Percentiles rank a stretch among this genome's conserved stretches.
phyloP scores from a whole-genome alignment of 2,113 vertebrate genomes.

The Suncus etruscus region DNA sequence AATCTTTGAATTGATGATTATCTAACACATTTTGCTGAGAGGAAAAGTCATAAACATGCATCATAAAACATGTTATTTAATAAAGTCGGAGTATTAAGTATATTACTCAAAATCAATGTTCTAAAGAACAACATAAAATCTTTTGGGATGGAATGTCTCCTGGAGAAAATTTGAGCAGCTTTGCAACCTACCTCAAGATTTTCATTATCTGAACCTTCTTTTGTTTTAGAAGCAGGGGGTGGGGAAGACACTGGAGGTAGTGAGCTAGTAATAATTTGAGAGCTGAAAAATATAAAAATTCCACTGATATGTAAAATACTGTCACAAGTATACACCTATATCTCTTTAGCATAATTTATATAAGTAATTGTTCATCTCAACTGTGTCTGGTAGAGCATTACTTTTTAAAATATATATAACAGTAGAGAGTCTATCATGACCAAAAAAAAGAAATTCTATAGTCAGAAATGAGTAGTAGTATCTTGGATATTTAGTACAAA shows the following conservation, averaged over 20 bases:
- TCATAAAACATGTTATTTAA: slow-evolving; percentile 72
- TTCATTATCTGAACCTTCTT: slow-evolving; percentile 93
- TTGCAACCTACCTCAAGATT: slow-evolving; percentile 91
- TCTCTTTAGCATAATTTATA: too few species aligned
- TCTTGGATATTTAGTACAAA: not conserved
- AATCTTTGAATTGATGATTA: slow-evolving; percentile 50
- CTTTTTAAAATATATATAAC: not conserved
- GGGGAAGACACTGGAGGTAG: slow-evolving; percentile 88
- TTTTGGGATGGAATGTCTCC: not conserved
- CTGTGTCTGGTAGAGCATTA: not conserved
- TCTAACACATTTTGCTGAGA: slow-evolving; percentile 37
- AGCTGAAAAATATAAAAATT: slow-evolving; percentile 86
- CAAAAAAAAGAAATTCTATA: not conserved
- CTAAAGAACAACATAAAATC: slow-evolving; percentile 54
- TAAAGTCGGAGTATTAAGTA: slow-evolving; percentile 22
- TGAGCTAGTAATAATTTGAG: slow-evolving; percentile 91
- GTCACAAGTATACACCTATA: not conserved
- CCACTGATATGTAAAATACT: not conserved
- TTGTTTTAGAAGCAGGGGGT: slow-evolving; percentile 90
- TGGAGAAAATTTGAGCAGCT: not conserved
- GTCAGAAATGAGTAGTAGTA: not conserved
- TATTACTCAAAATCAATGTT: slow-evolving; percentile 54
- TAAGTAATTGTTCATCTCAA: not conserved
- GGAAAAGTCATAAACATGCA: slow-evolving; percentile 46
- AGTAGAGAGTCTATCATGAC: not conserved